Percentiles rank a stretch among this genome's conserved stretches.
These are phyloP conservation scores for Petaurus breviceps DNA, from an alignment of 2,113 vertebrate species.

Conservation along the genomic window DNA sequence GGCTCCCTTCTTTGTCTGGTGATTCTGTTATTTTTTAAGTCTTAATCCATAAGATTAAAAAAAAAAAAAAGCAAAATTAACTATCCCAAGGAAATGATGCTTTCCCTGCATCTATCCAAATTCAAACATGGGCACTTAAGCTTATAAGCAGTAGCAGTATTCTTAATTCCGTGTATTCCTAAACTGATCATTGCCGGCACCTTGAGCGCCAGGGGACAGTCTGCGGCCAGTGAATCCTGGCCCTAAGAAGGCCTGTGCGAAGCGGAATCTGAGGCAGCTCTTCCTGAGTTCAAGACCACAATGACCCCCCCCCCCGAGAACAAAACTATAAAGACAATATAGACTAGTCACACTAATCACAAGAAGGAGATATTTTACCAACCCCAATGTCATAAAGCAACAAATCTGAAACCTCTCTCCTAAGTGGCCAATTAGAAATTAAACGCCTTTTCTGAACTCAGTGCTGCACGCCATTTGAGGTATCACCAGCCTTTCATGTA, in stretches of 20 bases:
- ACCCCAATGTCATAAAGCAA: not conserved
- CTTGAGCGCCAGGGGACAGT: too few species aligned
- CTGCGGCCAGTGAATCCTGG: too few species aligned
- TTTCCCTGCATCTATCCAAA: too few species aligned
- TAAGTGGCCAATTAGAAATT: slow-evolving; percentile 7
- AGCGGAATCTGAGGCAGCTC: not conserved
- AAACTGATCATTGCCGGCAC: too few species aligned
- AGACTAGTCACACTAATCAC: not conserved
- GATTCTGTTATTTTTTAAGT: not conserved
- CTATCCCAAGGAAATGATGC: too few species aligned
- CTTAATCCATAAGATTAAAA: slow-evolving; percentile 4
- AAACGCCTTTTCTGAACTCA: not conserved
- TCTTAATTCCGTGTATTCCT: too few species aligned
- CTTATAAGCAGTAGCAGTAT: too few species aligned
- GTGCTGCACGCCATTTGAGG: not conserved
- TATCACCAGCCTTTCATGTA: not conserved
- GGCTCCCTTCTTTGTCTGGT: not conserved
- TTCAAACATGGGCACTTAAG: too few species aligned
- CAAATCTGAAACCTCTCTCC: not conserved
- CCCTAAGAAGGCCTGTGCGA: not conserved
- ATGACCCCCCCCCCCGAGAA: too few species aligned
- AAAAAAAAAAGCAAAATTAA: too few species aligned
- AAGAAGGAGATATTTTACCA: too few species aligned
- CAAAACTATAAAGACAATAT: not conserved
- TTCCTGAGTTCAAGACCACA: not conserved